These are phyloP conservation scores for Tachina grossa DNA, from an alignment of 2,888 invertebrate species.

Conservation along the genomic window DNA sequence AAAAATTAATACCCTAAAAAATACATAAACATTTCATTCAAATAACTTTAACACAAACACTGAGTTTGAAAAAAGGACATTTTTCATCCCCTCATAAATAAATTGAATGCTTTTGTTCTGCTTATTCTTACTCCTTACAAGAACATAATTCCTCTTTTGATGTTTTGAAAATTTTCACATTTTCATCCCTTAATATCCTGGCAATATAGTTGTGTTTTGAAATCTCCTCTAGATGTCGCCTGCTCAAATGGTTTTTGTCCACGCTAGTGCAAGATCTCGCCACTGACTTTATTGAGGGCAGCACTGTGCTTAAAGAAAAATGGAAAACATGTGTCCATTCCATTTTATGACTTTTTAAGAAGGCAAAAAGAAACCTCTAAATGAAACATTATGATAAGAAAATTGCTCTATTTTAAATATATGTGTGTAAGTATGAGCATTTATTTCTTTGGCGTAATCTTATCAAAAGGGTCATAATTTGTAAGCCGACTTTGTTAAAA, in stretches of 20 bases:
- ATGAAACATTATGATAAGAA: conserved; percentile 50
- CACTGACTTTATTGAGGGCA: conserved; percentile 37
- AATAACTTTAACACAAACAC: not conserved
- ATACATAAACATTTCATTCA: not conserved
- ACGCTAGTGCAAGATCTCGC: conserved; percentile 29
- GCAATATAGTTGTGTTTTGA: not conserved
- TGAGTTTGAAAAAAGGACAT: not conserved
- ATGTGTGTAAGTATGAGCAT: conserved; percentile 14
- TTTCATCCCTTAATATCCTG: conserved; percentile 43
- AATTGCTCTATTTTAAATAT: conserved; percentile 69
- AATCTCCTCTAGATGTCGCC: conserved; percentile 47
- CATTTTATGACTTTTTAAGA: conserved; percentile 51
- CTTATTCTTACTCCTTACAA: not conserved
- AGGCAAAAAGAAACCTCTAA: conserved; percentile 44
- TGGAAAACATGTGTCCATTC: conserved; percentile 29
- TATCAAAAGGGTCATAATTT: conserved; percentile 78
- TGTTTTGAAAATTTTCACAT: not conserved
- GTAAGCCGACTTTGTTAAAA: conserved; percentile 74
- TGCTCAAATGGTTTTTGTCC: conserved; percentile 37
- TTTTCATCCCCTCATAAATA: not conserved
- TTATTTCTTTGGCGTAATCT: conserved; percentile 72
- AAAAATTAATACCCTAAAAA: no score
- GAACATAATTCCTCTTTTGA: conserved; percentile 33
- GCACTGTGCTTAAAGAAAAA: conserved; percentile 5
- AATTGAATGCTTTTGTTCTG: not conserved